Conservation (phyloP, 2,113 vertebrate genomes). For the Pomatostomus ruficeps region DNA sequence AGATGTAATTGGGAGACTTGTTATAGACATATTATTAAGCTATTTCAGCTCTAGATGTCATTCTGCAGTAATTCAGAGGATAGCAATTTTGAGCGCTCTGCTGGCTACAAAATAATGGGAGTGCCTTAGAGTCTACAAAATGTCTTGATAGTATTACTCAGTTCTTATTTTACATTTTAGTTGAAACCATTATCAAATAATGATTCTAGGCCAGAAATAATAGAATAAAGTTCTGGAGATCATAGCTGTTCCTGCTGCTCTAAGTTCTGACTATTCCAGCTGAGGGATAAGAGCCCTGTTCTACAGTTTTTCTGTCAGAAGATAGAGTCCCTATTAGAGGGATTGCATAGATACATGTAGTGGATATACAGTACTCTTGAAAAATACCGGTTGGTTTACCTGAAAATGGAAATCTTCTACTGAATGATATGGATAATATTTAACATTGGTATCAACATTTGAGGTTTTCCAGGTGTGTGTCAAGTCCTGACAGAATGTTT, state of each 20-base stretch:
- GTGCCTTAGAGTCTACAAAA: neutral
- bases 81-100: neutral
- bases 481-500: neutral
- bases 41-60: neutral
- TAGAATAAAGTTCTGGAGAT: neutral
- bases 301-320: neutral
- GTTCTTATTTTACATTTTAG: constrained; percentile 32
- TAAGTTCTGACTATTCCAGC: neutral
- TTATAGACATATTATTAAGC: neutral
- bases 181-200: constrained; percentile 12
- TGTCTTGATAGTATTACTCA: neutral
- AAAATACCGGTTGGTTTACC: neutral
- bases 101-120: neutral
- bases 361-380: neutral
- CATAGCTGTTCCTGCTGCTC: neutral
- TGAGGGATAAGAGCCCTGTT: neutral
- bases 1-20: neutral
- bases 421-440: neutral
- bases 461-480: neutral
- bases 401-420: neutral
- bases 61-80: neutral
- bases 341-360: neutral
- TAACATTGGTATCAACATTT: neutral
- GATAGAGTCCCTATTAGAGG: neutral
- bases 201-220: neutral